Evolutionary conservation across 2,888 invertebrate genomes (phyloP).

Genomic region (Agrotis ipsilon): DNA sequence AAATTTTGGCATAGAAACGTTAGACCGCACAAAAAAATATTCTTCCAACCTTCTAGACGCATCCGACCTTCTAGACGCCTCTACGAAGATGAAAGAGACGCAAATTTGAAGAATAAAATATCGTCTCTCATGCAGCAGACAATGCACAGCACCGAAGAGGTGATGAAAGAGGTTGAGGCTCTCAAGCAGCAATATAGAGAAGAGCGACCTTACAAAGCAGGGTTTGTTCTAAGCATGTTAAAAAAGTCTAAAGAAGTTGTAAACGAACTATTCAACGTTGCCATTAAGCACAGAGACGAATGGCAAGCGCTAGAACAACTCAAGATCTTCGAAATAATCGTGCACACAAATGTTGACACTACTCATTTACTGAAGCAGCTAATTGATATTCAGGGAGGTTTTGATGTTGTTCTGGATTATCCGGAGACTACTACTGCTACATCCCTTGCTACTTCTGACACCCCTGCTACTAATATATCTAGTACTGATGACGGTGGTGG

Average conservation of each 20-base stretch:
- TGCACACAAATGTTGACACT: constrained; percentile 84
- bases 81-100: constrained; percentile 69
- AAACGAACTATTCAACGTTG: constrained; percentile 84
- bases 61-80: background rate
- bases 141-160: constrained; percentile 75
- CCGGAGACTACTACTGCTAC: too few relatives aligned
- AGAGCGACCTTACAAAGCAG: constrained; percentile 74
- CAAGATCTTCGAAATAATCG: constrained; percentile 84
- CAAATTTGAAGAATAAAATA: constrained; percentile 79
- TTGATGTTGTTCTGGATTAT: constrained; percentile 19
- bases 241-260: constrained; percentile 81
- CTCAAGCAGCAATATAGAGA: constrained; percentile 71
- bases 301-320: constrained; percentile 85
- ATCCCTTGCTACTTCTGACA: too few relatives aligned
- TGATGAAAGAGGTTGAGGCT: constrained; percentile 70
- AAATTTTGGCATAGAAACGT: constrained; percentile 13
- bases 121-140: constrained; percentile 77
- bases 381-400: constrained; percentile 77
- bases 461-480: too few relatives aligned
- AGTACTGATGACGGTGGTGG: too few relatives aligned
- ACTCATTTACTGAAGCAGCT: constrained; percentile 80
- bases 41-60: constrained; percentile 4
- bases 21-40: background rate
- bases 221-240: constrained; percentile 80
- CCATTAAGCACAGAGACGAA: constrained; percentile 82